Evolutionary conservation across 2,113 vertebrate species (phyloP), one percentile per base, ranked within the genome.

Genomic region (Circaetus gallicus): DNA sequence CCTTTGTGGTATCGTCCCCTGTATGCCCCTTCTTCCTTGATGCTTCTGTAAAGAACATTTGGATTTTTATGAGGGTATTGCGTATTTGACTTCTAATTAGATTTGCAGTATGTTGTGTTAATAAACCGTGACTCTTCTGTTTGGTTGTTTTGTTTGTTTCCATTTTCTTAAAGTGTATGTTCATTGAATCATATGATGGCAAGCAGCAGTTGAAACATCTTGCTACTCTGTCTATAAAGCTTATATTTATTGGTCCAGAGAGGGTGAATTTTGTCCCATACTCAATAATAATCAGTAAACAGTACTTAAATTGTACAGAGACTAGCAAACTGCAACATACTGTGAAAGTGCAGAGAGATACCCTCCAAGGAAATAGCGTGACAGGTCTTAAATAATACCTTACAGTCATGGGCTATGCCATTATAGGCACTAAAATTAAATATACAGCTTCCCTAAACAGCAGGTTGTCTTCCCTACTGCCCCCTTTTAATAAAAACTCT

Each of bases 71-170:
- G 97, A 97, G 94, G 96, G 93, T 97, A 92, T 97, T 97, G 96
- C 92, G 45, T 96, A 74, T 98, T 98, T 98, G 97, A 97, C 97
- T 98, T 98, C 98, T 98, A 98, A 98, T 98, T 98, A 98, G 97
- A 97, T 97, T 97, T 98, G 93, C 94, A 97, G 94, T 91, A 82
- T 92, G 86, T 97, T 91, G 63, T 92, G 94, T 97, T 98, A 98
- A 97, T 97, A 98, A 97, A 88, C 53, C 4, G 7, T 84, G 93
- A 83, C 63, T 92, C 8, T 52, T 29, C 18, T 81, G 77, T 72
- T 90, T 67, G 67, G 59, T 38, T 88, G 59, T 63, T 94, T 90
- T 43, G 45, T 63, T 93, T 79, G 84, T 82, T 94, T 85, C 78
- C 63, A 9, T 91, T 72, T 93, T 77, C 84, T 91, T 49, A 5